These are phyloP conservation scores for Ictidomys tridecemlineatus DNA, from an alignment of 2,113 vertebrate genomes.

Conservation along the genomic window DNA sequence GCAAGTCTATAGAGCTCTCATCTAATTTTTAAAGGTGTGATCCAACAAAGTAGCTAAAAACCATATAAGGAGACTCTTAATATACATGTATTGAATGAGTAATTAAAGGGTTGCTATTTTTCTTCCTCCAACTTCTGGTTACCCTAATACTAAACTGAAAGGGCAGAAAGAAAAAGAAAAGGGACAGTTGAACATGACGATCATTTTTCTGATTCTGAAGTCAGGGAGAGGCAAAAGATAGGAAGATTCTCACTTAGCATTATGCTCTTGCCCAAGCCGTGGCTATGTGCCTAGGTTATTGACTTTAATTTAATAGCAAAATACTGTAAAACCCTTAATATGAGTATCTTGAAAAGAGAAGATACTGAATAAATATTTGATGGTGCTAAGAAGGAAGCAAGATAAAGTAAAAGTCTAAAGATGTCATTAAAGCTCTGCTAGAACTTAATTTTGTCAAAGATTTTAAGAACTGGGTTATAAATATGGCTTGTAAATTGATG, in stretches of 20 bases:
- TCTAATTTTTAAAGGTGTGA: not conserved
- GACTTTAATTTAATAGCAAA: constrained; percentile 52
- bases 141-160: constrained; percentile 16
- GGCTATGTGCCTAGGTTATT: not conserved
- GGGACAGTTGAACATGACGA: not conserved
- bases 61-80: not conserved
- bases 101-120: not conserved
- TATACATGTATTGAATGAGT: not conserved
- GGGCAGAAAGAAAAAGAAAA: constrained; percentile 8
- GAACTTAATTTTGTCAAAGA: constrained; percentile 62
- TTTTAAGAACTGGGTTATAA: constrained; percentile 45
- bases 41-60: not conserved
- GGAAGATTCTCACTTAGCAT: not conserved
- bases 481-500: constrained; percentile 56
- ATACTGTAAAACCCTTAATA: not conserved
- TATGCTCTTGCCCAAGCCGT: not conserved
- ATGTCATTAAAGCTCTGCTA: constrained; percentile 25
- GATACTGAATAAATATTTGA: constrained; percentile 53
- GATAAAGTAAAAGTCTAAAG: constrained; percentile 52
- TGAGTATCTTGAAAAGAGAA: not conserved
- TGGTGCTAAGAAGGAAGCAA: constrained; percentile 40
- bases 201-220: not conserved
- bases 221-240: not conserved
- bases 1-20: not conserved
- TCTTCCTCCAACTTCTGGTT: not conserved